Conservation (phyloP, 1,140 invertebrate genomes). For the Globodera rostochiensis region DNA sequence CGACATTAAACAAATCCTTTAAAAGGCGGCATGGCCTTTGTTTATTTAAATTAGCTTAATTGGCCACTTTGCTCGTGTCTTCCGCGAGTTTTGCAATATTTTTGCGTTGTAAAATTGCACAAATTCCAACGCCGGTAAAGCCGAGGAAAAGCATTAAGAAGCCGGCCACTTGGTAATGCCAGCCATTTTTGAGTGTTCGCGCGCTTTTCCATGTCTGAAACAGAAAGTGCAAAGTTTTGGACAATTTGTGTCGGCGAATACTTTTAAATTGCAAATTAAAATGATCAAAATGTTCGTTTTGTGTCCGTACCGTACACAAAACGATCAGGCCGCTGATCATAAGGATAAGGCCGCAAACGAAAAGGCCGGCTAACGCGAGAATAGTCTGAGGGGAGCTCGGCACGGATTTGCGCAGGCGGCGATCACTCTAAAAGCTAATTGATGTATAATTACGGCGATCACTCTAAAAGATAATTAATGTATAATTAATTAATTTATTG, state of each 20-base stretch:
- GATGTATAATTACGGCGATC: neutral
- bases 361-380: conserved; percentile 36
- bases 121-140: conserved; percentile 27
- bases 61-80: conserved; percentile 36
- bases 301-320: conserved; percentile 24
- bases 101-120: conserved; percentile 38
- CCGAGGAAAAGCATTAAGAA: conserved; percentile 26
- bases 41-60: neutral
- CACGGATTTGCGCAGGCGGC: conserved; percentile 18
- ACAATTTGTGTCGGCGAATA: neutral
- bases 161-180: conserved; percentile 19
- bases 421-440: conserved; percentile 32
- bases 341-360: conserved; percentile 37
- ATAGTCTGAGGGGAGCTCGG: conserved; percentile 40
- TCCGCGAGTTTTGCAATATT: conserved; percentile 29
- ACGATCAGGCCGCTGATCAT: conserved; percentile 40
- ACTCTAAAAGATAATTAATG: conserved; percentile 20
- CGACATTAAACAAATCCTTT: conserved; percentile 4
- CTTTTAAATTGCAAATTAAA: neutral
- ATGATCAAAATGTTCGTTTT: neutral
- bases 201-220: conserved; percentile 9
- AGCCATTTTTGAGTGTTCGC: conserved; percentile 2
- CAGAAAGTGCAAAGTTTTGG: neutral
- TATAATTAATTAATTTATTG: neutral
- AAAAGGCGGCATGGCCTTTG: neutral